A percentile compares a stretch with the other conserved stretches of the same genome.
Conservation (phyloP, 92 coral and sea anemone genomes). For the Heteractis magnifica region DNA sequence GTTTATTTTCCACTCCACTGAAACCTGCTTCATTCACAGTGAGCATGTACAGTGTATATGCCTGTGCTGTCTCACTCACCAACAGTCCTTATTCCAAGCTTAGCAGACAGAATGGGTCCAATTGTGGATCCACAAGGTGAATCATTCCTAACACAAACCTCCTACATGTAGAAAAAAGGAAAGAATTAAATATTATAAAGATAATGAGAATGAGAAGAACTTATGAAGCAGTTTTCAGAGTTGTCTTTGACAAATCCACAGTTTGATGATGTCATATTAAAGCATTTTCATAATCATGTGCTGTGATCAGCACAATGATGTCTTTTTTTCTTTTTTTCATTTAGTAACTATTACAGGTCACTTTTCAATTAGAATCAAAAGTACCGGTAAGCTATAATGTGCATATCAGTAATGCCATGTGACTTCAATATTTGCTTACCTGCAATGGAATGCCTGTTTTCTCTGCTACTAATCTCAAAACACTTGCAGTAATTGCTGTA, state of each 20-base stretch:
- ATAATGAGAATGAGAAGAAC: neutral
- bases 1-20: no score
- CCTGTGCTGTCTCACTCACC: conserved; percentile 47
- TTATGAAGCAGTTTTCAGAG: neutral
- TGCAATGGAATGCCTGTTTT: conserved; percentile 73
- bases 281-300: no score
- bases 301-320: no score
- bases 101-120: conserved; percentile 95
- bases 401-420: neutral
- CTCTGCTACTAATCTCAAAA: conserved; percentile 76
- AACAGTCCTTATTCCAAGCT: conserved; percentile 89
- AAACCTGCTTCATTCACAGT: no score
- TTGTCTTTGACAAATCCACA: no score
- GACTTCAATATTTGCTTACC: conserved; percentile 39
- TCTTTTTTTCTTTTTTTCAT: no score
- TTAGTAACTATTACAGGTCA: no score
- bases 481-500: conserved; percentile 93
- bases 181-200: neutral
- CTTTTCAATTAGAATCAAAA: no score
- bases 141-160: conserved; percentile 92
- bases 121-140: conserved; percentile 91
- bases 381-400: no score
- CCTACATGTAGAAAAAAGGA: conserved; percentile 45
- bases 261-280: no score
- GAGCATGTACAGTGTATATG: no score